phyloP scores from a whole-genome alignment of 2,888 invertebrate genomes.

The Dynastes grantii region DNA sequence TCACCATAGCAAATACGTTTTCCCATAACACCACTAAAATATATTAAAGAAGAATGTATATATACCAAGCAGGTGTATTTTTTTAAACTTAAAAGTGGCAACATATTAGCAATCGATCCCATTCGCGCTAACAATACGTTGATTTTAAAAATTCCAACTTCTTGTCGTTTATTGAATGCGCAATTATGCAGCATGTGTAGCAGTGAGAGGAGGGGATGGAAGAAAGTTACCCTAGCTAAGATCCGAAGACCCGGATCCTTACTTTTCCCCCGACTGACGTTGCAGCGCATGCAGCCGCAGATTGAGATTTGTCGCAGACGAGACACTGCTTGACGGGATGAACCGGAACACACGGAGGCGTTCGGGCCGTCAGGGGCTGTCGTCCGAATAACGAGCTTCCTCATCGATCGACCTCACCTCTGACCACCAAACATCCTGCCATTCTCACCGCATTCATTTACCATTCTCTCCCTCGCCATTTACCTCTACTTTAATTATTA shows the following conservation, averaged over 20 bases:
- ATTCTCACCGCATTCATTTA: slow-evolving; percentile 47
- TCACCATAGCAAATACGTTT: too few species aligned
- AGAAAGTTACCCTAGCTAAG: neutral
- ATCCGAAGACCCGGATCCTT: slow-evolving; percentile 6
- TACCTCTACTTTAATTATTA: slow-evolving; percentile 45
- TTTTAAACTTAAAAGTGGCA: too few species aligned
- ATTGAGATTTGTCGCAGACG: slow-evolving; percentile 59
- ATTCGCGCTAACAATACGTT: too few species aligned
- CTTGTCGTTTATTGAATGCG: too few species aligned
- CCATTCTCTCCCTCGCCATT: slow-evolving; percentile 42
- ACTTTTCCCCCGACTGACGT: slow-evolving; percentile 6
- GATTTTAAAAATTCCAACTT: too few species aligned
- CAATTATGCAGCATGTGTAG: neutral
- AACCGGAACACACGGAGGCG: slow-evolving; percentile 53
- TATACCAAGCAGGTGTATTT: too few species aligned
- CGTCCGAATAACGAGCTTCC: slow-evolving; percentile 69
- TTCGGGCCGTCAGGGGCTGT: slow-evolving; percentile 62
- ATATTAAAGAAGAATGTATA: too few species aligned
- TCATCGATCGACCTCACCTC: slow-evolving; percentile 64
- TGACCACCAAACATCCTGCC: slow-evolving; percentile 51
- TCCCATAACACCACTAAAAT: too few species aligned
- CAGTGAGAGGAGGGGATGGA: neutral
- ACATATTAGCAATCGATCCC: too few species aligned
- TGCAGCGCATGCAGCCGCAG: slow-evolving; percentile 40
- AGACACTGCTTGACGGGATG: slow-evolving; percentile 54